These are phyloP conservation scores for Aurelia sp. DNA, from an alignment of 30 jellyfish, hydroid and myxozoan genomes.

Conservation along the genomic window DNA sequence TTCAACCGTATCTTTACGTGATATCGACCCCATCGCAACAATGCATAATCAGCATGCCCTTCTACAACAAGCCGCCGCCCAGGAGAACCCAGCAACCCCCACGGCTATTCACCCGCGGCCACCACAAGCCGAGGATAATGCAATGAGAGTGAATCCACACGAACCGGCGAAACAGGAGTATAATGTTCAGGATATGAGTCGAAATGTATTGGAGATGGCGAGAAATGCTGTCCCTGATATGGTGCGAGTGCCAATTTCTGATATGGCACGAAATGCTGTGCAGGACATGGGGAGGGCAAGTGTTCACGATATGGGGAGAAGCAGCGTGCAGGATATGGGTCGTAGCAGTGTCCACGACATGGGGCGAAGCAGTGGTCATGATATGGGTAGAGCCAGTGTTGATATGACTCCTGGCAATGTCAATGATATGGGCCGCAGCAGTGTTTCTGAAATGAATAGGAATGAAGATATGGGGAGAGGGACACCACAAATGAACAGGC, in stretches of 20 bases:
- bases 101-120: conserved; percentile 78
- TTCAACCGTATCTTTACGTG: conserved; percentile 73
- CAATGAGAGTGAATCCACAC: conserved; percentile 48
- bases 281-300: conserved; percentile 49
- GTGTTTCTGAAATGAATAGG: conserved; percentile 34
- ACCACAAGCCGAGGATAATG: conserved; percentile 50
- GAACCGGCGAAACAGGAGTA: conserved; percentile 58
- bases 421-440: conserved; percentile 42
- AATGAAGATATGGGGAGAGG: conserved; percentile 48
- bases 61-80: conserved; percentile 64
- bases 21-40: conserved; percentile 67
- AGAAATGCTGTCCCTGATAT: conserved; percentile 39
- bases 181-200: conserved; percentile 40
- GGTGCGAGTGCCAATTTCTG: conserved; percentile 41
- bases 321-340: conserved; percentile 5
- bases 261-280: conserved; percentile 32
- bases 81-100: conserved; percentile 75
- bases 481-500: conserved; percentile 38
- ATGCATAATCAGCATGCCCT: conserved; percentile 60
- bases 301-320: conserved; percentile 19
- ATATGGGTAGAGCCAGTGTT: conserved; percentile 55
- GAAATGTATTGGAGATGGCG: conserved; percentile 56
- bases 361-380: conserved; percentile 51
- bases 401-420: conserved; percentile 56
- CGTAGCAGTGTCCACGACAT: conserved; percentile 8